phyloP scores from a whole-genome alignment of 2,113 vertebrate species.

The Rhombomys opimus region DNA sequence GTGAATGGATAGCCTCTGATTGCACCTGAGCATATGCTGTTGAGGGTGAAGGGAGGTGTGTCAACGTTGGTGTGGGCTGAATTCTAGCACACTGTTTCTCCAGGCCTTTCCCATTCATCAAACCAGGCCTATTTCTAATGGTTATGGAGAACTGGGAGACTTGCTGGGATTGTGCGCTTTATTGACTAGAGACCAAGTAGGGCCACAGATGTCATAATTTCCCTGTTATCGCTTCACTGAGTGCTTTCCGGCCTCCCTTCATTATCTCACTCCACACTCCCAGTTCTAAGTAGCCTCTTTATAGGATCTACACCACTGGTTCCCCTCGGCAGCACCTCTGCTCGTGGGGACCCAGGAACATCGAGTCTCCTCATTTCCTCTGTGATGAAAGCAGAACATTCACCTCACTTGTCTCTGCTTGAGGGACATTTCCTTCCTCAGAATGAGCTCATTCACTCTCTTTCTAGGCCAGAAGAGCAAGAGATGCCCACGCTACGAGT shows the following conservation, averaged over 20 bases:
- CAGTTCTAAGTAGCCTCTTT: slow-evolving; percentile 72
- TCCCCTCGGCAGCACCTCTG: slow-evolving; percentile 61
- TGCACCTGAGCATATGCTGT: neutral
- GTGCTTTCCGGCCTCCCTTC: slow-evolving; percentile 55
- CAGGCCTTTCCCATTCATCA: neutral
- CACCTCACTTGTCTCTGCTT: slow-evolving; percentile 60
- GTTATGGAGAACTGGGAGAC: slow-evolving; percentile 53
- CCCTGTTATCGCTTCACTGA: slow-evolving; percentile 37
- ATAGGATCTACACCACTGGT: slow-evolving; percentile 38
- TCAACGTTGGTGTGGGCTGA: neutral
- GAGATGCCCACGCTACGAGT: slow-evolving; percentile 69
- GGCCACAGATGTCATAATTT: slow-evolving; percentile 71
- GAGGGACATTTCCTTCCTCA: slow-evolving; percentile 57
- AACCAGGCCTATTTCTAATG: slow-evolving; percentile 34
- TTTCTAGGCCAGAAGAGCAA: slow-evolving; percentile 69
- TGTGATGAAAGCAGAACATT: slow-evolving; percentile 1
- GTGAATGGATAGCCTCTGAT: no score
- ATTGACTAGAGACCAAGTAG: slow-evolving; percentile 62
- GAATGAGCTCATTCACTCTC: slow-evolving; percentile 50
- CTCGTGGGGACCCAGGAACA: slow-evolving; percentile 35
- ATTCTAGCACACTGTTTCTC: slow-evolving; percentile 14
- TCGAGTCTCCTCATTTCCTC: neutral
- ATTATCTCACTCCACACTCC: slow-evolving; percentile 71
- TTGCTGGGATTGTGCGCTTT: slow-evolving; percentile 54
- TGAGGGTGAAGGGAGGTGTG: neutral